These are phyloP conservation scores for Timema podura DNA, from an alignment of 2,888 invertebrate species.

Conservation along the genomic window DNA sequence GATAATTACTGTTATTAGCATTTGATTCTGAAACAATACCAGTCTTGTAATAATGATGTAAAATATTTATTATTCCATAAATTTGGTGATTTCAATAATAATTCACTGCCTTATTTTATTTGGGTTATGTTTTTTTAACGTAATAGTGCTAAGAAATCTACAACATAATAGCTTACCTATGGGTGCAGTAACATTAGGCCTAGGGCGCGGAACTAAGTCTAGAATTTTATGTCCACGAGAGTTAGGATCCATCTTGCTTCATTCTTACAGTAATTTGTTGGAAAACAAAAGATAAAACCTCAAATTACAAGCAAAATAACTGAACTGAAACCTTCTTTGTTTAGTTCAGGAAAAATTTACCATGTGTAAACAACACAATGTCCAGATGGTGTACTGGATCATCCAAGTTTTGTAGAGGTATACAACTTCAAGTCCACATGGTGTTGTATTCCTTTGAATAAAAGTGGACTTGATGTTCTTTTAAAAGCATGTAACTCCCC, in stretches of 20 bases:
- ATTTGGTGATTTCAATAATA: too few relatives aligned
- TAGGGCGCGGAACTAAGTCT: slow-evolving; percentile 11
- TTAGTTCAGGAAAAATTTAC: slow-evolving; percentile 13
- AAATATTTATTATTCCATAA: background rate
- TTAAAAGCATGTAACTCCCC: slow-evolving; percentile 15
- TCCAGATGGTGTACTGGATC: slow-evolving; percentile 12
- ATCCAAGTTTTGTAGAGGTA: slow-evolving; percentile 8
- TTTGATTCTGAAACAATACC: slow-evolving; percentile 4
- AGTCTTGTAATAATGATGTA: slow-evolving; percentile 4
- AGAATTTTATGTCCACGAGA: slow-evolving; percentile 17
- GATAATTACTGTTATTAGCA: background rate
- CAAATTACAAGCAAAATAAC: slow-evolving; percentile 11
- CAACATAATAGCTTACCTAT: slow-evolving; percentile 1
- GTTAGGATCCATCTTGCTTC: slow-evolving; percentile 11
- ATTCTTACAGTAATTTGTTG: background rate
- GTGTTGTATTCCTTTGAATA: slow-evolving; percentile 18
- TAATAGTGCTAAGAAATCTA: background rate
- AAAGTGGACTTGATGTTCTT: background rate
- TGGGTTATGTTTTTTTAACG: slow-evolving; percentile 15
- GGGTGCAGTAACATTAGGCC: slow-evolving; percentile 8
- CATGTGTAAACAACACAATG: slow-evolving; percentile 8
- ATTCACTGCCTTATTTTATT: background rate
- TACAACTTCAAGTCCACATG: slow-evolving; percentile 14
- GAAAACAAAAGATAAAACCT: slow-evolving; percentile 8
- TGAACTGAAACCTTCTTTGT: slow-evolving; percentile 4